Percentiles rank a stretch among this genome's conserved stretches.
phyloP scores from a whole-genome alignment of 2,888 invertebrate genomes.

The Caenorhabditis imperialis region DNA sequence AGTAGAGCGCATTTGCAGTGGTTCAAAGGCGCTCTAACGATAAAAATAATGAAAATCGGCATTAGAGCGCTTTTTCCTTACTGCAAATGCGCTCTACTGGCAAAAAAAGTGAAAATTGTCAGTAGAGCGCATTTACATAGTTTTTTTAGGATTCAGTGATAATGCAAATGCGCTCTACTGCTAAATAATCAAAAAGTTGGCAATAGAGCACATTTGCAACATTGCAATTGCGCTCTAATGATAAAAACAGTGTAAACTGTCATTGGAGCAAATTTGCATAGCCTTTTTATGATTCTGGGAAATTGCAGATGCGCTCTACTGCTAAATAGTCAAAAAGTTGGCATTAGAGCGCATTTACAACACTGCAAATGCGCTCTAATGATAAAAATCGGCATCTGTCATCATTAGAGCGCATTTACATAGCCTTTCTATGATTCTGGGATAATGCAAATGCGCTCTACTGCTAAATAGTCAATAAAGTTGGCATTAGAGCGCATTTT shows the following conservation, averaged over 20 bases:
- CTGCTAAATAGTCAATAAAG: no score
- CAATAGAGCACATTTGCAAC: slow-evolving; percentile 7
- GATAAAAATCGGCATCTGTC: neutral
- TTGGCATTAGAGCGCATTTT: slow-evolving; percentile 6
- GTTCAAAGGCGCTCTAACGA: neutral
- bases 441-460: neutral
- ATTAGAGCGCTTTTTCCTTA: no score
- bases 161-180: neutral
- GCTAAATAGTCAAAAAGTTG: no score
- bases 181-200: no score
- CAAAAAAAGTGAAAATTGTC: neutral
- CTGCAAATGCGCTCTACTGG: no score
- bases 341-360: slow-evolving; percentile 7
- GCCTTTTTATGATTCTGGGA: no score
- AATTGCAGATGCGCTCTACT: neutral
- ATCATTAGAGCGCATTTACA: no score
- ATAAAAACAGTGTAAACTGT: neutral
- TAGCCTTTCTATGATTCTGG: no score
- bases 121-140: neutral
- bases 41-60: neutral
- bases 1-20: no score
- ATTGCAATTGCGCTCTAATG: slow-evolving; percentile 1
- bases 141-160: neutral
- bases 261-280: no score
- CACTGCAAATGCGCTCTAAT: neutral